These are phyloP conservation scores for Hippopotamyrus pictus DNA, from an alignment of 2,797 vertebrate genomes.

Conservation along the genomic window DNA sequence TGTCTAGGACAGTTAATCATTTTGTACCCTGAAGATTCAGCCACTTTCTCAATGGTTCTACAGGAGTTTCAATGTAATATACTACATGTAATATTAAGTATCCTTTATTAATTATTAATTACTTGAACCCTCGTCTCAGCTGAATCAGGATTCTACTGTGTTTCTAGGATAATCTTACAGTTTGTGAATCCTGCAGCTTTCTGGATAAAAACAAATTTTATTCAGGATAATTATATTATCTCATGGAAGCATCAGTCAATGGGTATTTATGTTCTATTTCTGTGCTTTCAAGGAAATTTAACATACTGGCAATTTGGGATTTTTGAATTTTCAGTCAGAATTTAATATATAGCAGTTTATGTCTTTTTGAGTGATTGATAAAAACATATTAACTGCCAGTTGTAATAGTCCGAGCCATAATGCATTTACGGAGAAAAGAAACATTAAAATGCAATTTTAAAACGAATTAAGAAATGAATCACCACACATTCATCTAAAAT, in stretches of 20 bases:
- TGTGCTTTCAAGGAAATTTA: background rate
- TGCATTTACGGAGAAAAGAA: background rate
- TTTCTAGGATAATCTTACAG: background rate
- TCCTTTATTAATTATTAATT: background rate
- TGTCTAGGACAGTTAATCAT: background rate
- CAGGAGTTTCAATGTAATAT: background rate
- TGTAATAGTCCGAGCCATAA: background rate
- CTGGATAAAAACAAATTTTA: background rate
- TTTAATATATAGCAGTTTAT: background rate
- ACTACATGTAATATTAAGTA: background rate
- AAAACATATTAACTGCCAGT: background rate
- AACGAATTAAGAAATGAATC: background rate
- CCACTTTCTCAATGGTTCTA: background rate
- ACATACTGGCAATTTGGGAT: background rate
- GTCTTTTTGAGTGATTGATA: background rate
- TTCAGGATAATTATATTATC: background rate
- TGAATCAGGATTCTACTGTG: background rate
- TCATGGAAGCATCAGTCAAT: background rate
- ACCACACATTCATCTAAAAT: background rate
- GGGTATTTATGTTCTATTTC: background rate
- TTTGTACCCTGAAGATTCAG: background rate
- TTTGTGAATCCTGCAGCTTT: background rate
- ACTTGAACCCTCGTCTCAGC: background rate
- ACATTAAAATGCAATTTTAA: background rate
- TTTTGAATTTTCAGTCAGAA: background rate